Evolutionary conservation across 2,797 vertebrate species (phyloP).

Genomic region (Babyrousa celebensis): DNA sequence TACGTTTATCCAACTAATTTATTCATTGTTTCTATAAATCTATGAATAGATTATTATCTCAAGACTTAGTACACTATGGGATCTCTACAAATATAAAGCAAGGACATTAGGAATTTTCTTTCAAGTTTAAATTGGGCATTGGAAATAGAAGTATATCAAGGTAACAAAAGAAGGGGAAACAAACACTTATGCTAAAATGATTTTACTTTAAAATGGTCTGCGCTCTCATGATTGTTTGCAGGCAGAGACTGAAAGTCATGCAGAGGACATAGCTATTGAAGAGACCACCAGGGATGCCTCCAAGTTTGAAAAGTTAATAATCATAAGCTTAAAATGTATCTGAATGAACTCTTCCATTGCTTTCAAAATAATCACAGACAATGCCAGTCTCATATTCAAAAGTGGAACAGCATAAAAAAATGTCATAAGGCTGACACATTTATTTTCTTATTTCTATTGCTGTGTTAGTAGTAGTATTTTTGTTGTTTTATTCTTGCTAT

Average conservation of each 20-base stretch:
- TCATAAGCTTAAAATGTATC: constrained; percentile 80
- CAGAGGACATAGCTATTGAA: constrained; percentile 87
- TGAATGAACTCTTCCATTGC: constrained; percentile 61
- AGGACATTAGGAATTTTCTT: constrained; percentile 85
- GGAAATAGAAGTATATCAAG: constrained; percentile 81
- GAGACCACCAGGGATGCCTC: constrained; percentile 82
- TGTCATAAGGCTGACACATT: background rate
- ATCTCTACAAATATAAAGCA: constrained; percentile 80
- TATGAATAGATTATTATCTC: constrained; percentile 77
- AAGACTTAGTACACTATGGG: constrained; percentile 65
- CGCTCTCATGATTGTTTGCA: constrained; percentile 84
- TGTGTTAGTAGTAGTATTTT: background rate
- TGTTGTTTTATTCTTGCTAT: background rate
- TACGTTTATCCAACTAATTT: constrained; percentile 56
- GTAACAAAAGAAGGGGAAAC: constrained; percentile 84
- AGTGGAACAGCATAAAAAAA: background rate
- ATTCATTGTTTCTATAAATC: constrained; percentile 60
- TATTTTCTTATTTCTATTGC: background rate
- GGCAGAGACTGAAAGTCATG: constrained; percentile 88
- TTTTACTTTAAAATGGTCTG: constrained; percentile 89
- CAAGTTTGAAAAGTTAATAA: constrained; percentile 83
- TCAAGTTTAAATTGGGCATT: constrained; percentile 88
- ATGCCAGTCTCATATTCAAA: constrained; percentile 47
- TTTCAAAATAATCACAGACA: constrained; percentile 62
- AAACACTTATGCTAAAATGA: constrained; percentile 84